A percentile compares a stretch with the other conserved stretches of the same genome.
phyloP scores from a whole-genome alignment of 2,888 invertebrate species.

The Phoronis australis region DNA sequence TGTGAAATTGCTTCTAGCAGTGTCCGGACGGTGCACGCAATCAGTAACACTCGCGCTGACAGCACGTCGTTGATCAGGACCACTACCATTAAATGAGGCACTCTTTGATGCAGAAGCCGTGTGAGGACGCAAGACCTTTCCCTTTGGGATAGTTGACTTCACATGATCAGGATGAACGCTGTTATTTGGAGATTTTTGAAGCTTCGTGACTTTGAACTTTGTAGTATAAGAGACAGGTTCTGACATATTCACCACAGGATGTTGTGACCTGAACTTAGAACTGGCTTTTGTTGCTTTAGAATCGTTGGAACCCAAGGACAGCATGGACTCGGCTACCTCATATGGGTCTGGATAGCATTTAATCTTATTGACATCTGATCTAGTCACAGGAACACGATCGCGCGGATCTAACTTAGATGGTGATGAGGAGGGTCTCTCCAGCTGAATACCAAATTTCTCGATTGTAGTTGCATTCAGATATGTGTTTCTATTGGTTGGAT shows the following conservation, averaged over 20 bases:
- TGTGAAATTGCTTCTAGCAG: background rate
- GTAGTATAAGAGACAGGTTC: constrained; percentile 22
- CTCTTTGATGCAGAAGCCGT: constrained; percentile 5
- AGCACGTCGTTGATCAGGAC: background rate
- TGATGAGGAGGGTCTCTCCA: constrained; percentile 39
- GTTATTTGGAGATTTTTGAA: background rate
- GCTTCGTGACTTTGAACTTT: no score
- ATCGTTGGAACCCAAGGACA: background rate
- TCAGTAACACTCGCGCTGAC: constrained; percentile 1
- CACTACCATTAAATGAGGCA: background rate
- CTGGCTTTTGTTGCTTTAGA: background rate
- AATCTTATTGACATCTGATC: no score
- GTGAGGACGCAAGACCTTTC: constrained; percentile 35
- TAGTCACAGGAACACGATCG: constrained; percentile 35
- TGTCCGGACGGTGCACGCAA: background rate
- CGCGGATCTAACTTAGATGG: constrained; percentile 45
- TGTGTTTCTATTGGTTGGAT: constrained; percentile 29
- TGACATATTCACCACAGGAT: constrained; percentile 24
- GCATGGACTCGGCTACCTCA: constrained; percentile 16
- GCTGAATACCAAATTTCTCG: no score
- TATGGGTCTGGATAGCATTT: constrained; percentile 28
- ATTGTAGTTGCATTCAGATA: no score
- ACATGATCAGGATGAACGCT: constrained; percentile 29
- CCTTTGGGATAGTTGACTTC: constrained; percentile 33
- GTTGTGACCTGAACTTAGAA: background rate